Percentiles rank a stretch among this genome's conserved stretches.
These are phyloP conservation scores for Atrichornis clamosus DNA, from an alignment of 2,113 vertebrate species.

Conservation along the genomic window DNA sequence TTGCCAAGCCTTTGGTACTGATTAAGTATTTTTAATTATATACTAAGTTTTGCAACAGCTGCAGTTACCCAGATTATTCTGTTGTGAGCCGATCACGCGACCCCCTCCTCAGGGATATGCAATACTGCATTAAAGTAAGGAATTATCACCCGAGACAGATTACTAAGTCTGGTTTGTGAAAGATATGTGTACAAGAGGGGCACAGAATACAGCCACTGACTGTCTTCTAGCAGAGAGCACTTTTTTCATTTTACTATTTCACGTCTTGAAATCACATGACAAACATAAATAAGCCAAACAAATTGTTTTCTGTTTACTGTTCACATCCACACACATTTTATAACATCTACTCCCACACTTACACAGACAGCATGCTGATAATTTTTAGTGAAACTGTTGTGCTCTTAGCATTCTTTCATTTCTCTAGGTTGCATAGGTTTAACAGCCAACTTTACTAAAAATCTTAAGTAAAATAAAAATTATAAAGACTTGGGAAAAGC, in stretches of 20 bases:
- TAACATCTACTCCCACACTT: not conserved
- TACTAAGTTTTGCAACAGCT: not conserved
- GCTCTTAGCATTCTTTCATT: not conserved
- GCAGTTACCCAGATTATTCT: not conserved
- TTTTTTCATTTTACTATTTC: not conserved
- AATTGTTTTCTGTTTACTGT: not conserved
- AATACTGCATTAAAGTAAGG: not conserved
- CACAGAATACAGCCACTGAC: not conserved
- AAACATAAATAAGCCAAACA: constrained; percentile 2
- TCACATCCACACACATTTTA: not conserved
- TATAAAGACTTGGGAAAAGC: not conserved
- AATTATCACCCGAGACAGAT: not conserved
- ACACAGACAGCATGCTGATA: not conserved
- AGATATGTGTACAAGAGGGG: not conserved
- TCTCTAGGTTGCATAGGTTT: not conserved
- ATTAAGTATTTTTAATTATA: not conserved
- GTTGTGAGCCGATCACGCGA: not conserved
- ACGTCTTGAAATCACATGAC: not conserved
- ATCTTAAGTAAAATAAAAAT: not conserved
- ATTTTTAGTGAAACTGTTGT: not conserved
- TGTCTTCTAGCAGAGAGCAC: not conserved
- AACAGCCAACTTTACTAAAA: not conserved
- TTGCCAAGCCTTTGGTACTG: not conserved
- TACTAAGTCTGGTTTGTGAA: not conserved
- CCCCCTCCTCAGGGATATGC: not conserved